Base-by-base conservation (phyloP, 1,140 invertebrate species). In the Pectinophora gossypiella region DNA sequence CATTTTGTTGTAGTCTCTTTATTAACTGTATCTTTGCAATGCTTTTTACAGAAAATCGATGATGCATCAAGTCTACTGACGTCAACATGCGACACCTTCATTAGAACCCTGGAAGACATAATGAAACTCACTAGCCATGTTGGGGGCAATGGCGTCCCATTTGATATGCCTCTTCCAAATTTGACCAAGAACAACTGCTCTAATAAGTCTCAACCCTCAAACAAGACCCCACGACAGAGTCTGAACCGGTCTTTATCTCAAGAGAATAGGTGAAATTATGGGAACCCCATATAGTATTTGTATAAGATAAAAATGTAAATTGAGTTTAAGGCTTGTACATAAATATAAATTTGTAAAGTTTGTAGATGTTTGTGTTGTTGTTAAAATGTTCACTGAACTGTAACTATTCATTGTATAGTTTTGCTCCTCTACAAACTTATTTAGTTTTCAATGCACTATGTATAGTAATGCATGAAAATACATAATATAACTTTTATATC, bases 1-100 rank as follows among this genome's bases (percentile, higher is more conserved):
- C n/a, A n/a, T n/a, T n/a, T n/a, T n/a, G n/a, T n/a, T n/a, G 20
- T 44, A 44, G 35, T 20, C 19, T 10, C 13, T 42, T 42, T 10
- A 16, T 38, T 18, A 44, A 43, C 54, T n/a, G 19, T 59, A 57
- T 52, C 61, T 51, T n/a, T n/a, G n/a, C n/a, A n/a, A n/a, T n/a
- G n/a, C n/a, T n/a, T n/a, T 47, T 72, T 90, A 50, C 83, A 94
- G 94, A 92, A 93, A 90, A 85, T 95, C 56, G 90, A 93, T 78
- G 93, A 95, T 83, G 92, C 92, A n/a, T 92, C 93, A 18, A 91
- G 90, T 64, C 86, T 95, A 53, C 77, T 96, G 35, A 91, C 90
- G 54, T 93, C 92, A 19, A 96, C 94, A 20, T 95, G 94, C 90
- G 94, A 96, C 87, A 95, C 93, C 18, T 95, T 96, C 77, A 95